Percentiles rank a stretch among this genome's conserved stretches.
phyloP scores from a whole-genome alignment of 2,888 invertebrate genomes.

The Siphlonurus alternatus region DNA sequence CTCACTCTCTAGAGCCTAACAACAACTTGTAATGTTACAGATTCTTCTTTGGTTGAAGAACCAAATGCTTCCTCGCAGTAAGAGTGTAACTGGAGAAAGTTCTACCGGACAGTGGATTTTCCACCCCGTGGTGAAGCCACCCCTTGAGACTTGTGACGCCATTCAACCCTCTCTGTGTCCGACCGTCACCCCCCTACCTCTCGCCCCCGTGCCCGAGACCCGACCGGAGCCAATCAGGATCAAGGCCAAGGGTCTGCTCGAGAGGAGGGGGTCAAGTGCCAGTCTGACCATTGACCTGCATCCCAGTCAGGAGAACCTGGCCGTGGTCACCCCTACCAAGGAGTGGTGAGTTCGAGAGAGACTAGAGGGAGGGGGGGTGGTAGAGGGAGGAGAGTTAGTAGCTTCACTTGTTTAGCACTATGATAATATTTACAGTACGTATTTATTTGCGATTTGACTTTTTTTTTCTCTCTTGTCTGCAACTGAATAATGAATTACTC shows the following conservation, averaged over 20 bases:
- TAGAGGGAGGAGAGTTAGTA: no score
- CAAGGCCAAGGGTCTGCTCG: constrained; percentile 50
- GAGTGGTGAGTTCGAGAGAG: constrained; percentile 29
- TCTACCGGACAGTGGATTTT: constrained; percentile 9
- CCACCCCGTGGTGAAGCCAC: constrained; percentile 11
- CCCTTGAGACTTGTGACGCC: constrained; percentile 9
- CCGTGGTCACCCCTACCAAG: constrained; percentile 34
- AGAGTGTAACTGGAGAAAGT: constrained; percentile 2
- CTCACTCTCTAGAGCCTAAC: not conserved
- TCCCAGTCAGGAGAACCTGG: constrained; percentile 36
- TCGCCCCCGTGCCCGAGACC: not conserved
- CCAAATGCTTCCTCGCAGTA: not conserved
- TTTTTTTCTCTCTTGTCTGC: no score
- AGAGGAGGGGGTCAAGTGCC: constrained; percentile 78
- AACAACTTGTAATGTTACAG: not conserved
- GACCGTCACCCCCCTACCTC: not conserved
- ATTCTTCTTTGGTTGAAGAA: constrained; percentile 2
- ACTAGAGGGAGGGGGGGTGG: not conserved
- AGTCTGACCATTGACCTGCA: constrained; percentile 69
- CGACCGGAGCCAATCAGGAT: constrained; percentile 31
- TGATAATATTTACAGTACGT: not conserved
- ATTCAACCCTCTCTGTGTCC: constrained; percentile 5
- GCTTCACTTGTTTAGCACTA: no score
- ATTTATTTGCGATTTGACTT: not conserved
- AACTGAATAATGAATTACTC: no score